Base-by-base conservation (phyloP, 2,888 invertebrate species). In the Volucella inanis region DNA sequence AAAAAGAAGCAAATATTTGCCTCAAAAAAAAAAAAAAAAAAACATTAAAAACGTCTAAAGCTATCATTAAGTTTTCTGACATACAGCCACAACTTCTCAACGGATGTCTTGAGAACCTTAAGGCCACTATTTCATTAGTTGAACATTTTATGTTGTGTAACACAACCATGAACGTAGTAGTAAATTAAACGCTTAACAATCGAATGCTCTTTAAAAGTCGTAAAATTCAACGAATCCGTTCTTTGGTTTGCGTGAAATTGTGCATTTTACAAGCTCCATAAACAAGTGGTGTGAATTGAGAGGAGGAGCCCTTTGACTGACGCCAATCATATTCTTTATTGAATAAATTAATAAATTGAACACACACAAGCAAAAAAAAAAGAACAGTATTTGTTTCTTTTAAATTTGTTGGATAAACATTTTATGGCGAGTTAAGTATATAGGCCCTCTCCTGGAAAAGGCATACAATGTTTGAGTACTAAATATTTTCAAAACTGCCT, bases 121-220 rank as follows among this genome's bases (percentile, higher is more conserved):
- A 9, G 11, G n/a, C 45, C 11, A 39, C 57, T n/a, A 39, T 57
- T 39, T 39, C 38, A 14, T 15, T 57, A 55, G n/a, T 38, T 8
- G 11, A 12, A 12, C 45, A 12, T 45, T 45, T 45, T n/a, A 55
- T 55, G 55, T 31, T 55, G 31, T 55, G 31, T 55, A 10, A 47
- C 12, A 45, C 50, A 67, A 31, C 49, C 43, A 14, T 22, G 10
- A 22, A 12, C 31, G 22, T 9, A 38, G 49, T 41, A 52, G 50
- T 41, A 52, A 72, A 62, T 72, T 62, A 72, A 31, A 50, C 62
- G 54, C 62, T 54, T 54, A 61, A 59, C 43, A 71, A 71, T 59
- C 50, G 50, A 52, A 50, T 38, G 15, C 49, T 55, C 65, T 64
- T 67, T n/a, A 65, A 49, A 75, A 50, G 75, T 65, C 49, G 38